Evolutionary conservation across 2,113 vertebrate species (phyloP).

Genomic region (Coturnix japonica): DNA sequence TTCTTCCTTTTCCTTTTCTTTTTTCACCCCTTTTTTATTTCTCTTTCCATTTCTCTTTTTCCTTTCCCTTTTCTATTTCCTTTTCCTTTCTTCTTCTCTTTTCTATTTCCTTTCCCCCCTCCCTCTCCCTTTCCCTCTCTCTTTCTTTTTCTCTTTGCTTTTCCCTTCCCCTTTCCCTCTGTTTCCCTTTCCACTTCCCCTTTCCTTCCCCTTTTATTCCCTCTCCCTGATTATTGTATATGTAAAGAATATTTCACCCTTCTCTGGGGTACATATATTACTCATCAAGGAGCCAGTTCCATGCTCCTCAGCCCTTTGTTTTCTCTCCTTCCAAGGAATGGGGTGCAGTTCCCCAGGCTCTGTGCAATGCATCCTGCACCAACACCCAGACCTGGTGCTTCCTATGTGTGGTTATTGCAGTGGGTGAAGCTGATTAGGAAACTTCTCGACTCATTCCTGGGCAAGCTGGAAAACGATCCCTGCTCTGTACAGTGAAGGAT

Average conservation of each 20-base stretch:
- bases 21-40: too few species aligned
- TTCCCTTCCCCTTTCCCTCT: too few species aligned
- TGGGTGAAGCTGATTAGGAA: slow-evolving; percentile 56
- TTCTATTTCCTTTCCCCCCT: too few species aligned
- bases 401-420: slow-evolving; percentile 13
- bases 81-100: too few species aligned
- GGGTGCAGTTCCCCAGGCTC: not conserved
- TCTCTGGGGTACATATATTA: not conserved
- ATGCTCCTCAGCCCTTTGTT: not conserved
- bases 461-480: slow-evolving; percentile 60
- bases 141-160: too few species aligned
- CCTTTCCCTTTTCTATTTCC: too few species aligned
- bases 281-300: not conserved
- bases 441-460: slow-evolving; percentile 45
- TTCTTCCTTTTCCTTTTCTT: not conserved
- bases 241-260: not conserved
- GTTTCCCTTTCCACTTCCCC: too few species aligned
- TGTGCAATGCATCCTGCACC: not conserved
- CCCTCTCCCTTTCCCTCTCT: too few species aligned
- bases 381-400: not conserved
- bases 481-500: slow-evolving; percentile 56
- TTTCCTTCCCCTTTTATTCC: too few species aligned
- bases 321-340: not conserved
- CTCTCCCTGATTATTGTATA: not conserved
- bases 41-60: too few species aligned